phyloP scores from a whole-genome alignment of 2,113 vertebrate species.

The Urocynchramus pylzowi region DNA sequence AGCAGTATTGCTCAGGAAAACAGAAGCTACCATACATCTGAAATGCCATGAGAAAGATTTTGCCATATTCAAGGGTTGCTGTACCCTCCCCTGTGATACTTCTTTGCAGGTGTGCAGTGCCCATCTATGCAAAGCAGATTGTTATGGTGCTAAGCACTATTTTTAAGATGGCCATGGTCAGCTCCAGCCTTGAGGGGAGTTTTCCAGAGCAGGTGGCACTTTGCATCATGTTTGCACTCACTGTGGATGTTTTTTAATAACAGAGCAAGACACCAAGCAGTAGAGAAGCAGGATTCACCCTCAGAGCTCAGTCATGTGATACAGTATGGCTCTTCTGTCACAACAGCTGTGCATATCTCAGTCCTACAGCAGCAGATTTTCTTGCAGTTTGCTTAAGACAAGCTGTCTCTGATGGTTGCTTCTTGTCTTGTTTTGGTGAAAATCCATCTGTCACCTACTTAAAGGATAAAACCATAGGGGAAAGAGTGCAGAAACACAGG shows the following conservation, averaged over 20 bases:
- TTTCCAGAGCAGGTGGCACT: background rate
- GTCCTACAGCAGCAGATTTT: background rate
- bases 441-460: conserved; percentile 4
- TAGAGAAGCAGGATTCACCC: background rate
- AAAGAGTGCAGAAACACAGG: background rate
- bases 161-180: background rate
- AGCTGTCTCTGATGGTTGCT: conserved; percentile 10
- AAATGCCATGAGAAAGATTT: background rate
- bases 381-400: conserved; percentile 26
- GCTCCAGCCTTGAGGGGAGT: fast-evolving
- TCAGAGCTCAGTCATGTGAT: background rate
- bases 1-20: background rate
- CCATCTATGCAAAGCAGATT: background rate
- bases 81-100: background rate
- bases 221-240: background rate
- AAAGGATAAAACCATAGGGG: background rate
- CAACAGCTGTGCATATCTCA: background rate
- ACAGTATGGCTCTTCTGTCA: background rate
- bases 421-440: conserved; percentile 28
- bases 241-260: background rate
- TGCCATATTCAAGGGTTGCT: background rate
- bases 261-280: background rate
- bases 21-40: background rate
- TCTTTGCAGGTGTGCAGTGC: background rate
- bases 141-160: background rate